Evolutionary conservation across 2,888 invertebrate species (phyloP), one percentile per base, ranked within the genome.

Genomic region (Calameuta pallipes): DNA sequence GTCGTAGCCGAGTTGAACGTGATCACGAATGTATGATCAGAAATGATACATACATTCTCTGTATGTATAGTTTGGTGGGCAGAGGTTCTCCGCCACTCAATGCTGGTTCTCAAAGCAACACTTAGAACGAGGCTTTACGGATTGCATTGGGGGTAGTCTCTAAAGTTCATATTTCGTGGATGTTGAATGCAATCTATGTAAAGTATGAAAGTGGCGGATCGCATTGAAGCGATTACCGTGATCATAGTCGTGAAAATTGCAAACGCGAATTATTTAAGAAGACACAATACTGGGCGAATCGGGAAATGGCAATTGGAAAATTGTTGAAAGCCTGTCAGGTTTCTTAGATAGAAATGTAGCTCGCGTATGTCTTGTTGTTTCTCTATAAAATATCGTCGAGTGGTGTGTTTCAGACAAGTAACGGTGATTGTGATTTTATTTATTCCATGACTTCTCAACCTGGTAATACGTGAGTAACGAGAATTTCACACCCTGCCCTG

Each of bases 381-480:
- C 34, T 56, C 23, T 80, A 73, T 82, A 77, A 81, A 80, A 81
- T 81, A 81, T 81, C 77, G 79, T 85, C 78, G 82, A 79, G 77
- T 70, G 79, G 80, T 81, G 80, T 80, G 83, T 79, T 81, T 80
- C 79, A 80, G 78, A 75, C 74, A 80, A 75, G 81, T 41, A 79
- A 71, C 76, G 73, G 71, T 85, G 82, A 79, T 83, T 81, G 82
- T 80, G 82, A 82, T 80, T 80, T 83, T 81, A 81, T 84, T 86
- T 87, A 85, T 89, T 88, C 89, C 89, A 89, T 89, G 89, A 89
- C 86, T 89, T 83, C 88, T 84, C 81, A 78, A 89, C 85, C 83
- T 81, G 80, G 84, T 87, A 85, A 85, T 87, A 89, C 88, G 89
- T 89, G 80, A 88, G 89, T 89, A 86, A 82, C 82, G 74, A 74